Percentiles rank a stretch among this genome's conserved stretches.
Evolutionary conservation across 2,888 invertebrate genomes (phyloP).

Genomic region (Eristalis intricaria): DNA sequence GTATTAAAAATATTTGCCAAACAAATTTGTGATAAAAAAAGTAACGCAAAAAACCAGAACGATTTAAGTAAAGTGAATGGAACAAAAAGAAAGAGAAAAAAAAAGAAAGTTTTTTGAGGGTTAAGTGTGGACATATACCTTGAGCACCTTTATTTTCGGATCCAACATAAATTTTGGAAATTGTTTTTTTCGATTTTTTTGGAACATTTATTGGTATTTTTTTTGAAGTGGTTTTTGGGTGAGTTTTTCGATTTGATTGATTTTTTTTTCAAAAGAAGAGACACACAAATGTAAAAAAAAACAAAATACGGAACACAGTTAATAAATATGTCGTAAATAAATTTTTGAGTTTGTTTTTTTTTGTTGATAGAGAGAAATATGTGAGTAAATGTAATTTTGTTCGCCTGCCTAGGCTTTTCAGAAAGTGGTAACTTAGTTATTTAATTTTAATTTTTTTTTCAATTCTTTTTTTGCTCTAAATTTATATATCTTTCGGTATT

Average conservation of each 20-base stretch:
- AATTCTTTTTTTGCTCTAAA: background rate
- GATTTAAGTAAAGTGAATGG: slow-evolving; percentile 19
- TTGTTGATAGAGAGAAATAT: background rate
- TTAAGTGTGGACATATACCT: slow-evolving; percentile 77
- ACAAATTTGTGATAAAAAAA: slow-evolving; percentile 3
- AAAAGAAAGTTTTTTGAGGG: background rate
- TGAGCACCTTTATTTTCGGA: slow-evolving; percentile 78
- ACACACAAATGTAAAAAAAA: slow-evolving; percentile 68
- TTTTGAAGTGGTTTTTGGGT: slow-evolving; percentile 5
- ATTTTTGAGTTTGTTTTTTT: slow-evolving; percentile 8
- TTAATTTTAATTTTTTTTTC: background rate
- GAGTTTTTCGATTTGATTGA: slow-evolving; percentile 30
- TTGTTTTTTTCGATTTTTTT: slow-evolving; percentile 31
- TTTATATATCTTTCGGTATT: background rate
- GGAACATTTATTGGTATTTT: slow-evolving; percentile 29
- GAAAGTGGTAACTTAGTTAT: background rate
- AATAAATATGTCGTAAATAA: slow-evolving; percentile 56
- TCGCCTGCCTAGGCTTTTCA: background rate
- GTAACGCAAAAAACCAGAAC: background rate
- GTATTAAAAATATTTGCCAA: background rate
- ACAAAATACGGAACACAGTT: slow-evolving; percentile 60
- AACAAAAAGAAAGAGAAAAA: slow-evolving; percentile 12
- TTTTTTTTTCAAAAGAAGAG: slow-evolving; percentile 44
- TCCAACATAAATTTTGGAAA: slow-evolving; percentile 73
- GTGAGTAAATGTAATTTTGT: background rate